Evolutionary conservation across 2,797 vertebrate genomes (phyloP).

Genomic region (Chaetodon trifasciatus): DNA sequence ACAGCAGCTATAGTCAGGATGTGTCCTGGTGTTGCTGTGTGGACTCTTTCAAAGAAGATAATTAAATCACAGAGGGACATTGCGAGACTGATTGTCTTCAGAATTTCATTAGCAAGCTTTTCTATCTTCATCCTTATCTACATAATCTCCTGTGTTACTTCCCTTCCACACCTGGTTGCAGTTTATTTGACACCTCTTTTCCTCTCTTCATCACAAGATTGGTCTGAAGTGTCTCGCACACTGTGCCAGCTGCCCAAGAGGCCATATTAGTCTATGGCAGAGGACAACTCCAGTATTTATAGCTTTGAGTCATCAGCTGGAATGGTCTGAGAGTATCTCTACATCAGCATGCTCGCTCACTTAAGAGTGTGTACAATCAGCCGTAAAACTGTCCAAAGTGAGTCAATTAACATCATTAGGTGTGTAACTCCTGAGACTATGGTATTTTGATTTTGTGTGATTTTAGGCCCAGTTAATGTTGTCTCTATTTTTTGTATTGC

Average conservation of each 20-base stretch:
- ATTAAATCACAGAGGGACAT: not conserved
- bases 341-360: constrained; percentile 73
- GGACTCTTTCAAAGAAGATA: not conserved
- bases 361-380: constrained; percentile 62
- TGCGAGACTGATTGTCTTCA: not conserved
- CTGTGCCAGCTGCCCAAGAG: constrained; percentile 64
- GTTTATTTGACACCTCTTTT: constrained; percentile 53
- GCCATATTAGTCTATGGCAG: constrained; percentile 80
- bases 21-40: not conserved
- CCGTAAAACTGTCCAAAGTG: constrained; percentile 35
- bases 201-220: constrained; percentile 63
- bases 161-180: constrained; percentile 45
- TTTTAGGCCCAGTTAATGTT: not conserved
- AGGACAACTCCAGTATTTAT: constrained; percentile 79
- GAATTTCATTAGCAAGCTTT: not conserved
- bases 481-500: not conserved
- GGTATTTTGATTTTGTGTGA: not conserved
- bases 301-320: constrained; percentile 79
- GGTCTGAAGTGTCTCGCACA: constrained; percentile 59
- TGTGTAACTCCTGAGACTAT: not conserved
- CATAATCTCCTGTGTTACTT: not conserved
- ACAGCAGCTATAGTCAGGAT: not conserved
- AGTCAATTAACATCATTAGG: constrained; percentile 10
- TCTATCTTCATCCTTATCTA: not conserved
- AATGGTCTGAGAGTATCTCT: constrained; percentile 75